phyloP scores from a whole-genome alignment of 1,140 invertebrate species.

The Aplysia californica region DNA sequence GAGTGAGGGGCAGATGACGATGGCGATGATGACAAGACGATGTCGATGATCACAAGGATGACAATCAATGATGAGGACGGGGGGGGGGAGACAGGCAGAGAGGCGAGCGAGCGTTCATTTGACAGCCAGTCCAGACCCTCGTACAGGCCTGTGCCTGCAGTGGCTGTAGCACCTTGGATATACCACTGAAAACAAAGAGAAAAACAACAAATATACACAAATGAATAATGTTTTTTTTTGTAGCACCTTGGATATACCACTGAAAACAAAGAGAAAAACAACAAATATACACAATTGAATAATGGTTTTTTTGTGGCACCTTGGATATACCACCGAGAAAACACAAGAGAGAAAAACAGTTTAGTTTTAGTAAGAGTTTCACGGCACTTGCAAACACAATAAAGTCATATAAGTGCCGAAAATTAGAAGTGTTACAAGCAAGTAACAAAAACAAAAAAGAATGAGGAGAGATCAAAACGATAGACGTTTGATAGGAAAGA shows the following conservation, averaged over 20 bases:
- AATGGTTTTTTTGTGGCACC: constrained; percentile 87
- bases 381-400: too few species aligned
- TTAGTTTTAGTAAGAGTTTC: too few species aligned
- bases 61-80: too few species aligned
- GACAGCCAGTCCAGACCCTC: constrained; percentile 99
- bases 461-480: too few species aligned
- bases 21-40: too few species aligned
- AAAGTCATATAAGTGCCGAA: too few species aligned
- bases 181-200: constrained; percentile 78
- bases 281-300: background rate
- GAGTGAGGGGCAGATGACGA: too few species aligned
- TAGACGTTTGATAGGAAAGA: too few species aligned
- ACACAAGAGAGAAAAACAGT: background rate
- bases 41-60: too few species aligned
- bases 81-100: too few species aligned
- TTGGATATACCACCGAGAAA: constrained; percentile 82
- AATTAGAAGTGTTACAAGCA: too few species aligned
- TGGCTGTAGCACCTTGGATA: constrained; percentile 97
- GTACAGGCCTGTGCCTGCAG: constrained; percentile 95
- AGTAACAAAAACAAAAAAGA: too few species aligned
- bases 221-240: constrained; percentile 68
- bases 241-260: constrained; percentile 98
- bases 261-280: constrained; percentile 39
- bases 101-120: constrained; percentile 75
- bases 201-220: background rate